Evolutionary conservation across 2,888 invertebrate genomes (phyloP).

Genomic region (Harmothoe impar): DNA sequence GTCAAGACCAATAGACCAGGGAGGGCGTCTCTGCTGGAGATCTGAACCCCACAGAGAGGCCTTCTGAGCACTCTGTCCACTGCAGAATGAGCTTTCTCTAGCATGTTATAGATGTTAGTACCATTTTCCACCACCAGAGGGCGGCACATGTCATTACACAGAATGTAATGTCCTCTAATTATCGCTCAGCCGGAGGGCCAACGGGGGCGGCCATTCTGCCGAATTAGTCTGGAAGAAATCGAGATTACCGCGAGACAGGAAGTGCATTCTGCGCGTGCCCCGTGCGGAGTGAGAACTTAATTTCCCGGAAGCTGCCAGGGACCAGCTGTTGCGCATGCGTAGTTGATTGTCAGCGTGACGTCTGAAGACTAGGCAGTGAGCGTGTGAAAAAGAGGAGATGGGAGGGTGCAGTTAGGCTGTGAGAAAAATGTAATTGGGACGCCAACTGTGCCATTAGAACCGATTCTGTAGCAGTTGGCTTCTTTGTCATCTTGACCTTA

Average conservation of each 20-base stretch:
- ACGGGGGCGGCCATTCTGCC: neutral
- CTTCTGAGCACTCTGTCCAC: too few species aligned
- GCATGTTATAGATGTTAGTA: neutral
- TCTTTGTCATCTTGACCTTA: neutral
- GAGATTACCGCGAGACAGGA: slow-evolving; percentile 4
- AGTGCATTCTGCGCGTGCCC: slow-evolving; percentile 11
- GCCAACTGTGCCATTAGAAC: neutral
- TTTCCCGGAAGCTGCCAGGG: neutral
- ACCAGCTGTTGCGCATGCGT: slow-evolving; percentile 17
- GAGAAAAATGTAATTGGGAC: slow-evolving; percentile 14
- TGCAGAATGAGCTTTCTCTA: too few species aligned
- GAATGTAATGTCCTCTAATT: slow-evolving; percentile 14
- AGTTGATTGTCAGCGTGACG: slow-evolving; percentile 21
- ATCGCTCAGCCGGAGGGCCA: neutral
- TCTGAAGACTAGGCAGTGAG: neutral
- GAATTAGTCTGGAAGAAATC: slow-evolving; percentile 9
- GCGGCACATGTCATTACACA: slow-evolving; percentile 2
- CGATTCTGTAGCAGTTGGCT: neutral
- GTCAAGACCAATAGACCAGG: too few species aligned
- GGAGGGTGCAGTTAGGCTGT: neutral
- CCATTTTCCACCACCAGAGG: neutral
- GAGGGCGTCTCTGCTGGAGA: too few species aligned
- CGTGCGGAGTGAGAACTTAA: neutral
- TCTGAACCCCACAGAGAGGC: too few species aligned
- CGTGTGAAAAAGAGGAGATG: neutral